Evolutionary conservation across 1,140 invertebrate genomes (phyloP).

Genomic region (Halictus rubicundus): DNA sequence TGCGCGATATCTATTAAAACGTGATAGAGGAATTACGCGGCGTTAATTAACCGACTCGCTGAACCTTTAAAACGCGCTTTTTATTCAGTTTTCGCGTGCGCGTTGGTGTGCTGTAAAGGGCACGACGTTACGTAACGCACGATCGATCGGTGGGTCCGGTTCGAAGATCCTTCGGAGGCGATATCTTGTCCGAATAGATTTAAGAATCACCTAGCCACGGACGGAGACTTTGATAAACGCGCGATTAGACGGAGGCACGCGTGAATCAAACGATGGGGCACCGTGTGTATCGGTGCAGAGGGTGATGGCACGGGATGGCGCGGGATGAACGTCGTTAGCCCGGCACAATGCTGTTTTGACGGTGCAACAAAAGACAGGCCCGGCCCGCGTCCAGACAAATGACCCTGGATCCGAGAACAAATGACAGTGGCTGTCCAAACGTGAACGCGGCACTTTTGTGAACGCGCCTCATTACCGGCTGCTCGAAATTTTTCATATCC

Average conservation of each 20-base stretch:
- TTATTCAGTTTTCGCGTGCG: neutral
- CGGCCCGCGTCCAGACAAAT: conserved; percentile 73
- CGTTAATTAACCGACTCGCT: conserved; percentile 43
- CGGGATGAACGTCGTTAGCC: conserved; percentile 73
- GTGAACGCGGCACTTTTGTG: conserved; percentile 71
- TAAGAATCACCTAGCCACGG: neutral
- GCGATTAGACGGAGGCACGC: conserved; percentile 37
- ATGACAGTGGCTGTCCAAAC: conserved; percentile 75
- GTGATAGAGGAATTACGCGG: conserved; percentile 46
- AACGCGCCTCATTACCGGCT: conserved; percentile 74
- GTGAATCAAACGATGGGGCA: conserved; percentile 42
- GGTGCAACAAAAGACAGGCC: conserved; percentile 71
- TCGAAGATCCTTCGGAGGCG: neutral
- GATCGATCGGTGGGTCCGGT: no score
- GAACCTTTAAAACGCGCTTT: conserved; percentile 31
- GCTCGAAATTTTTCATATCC: conserved; percentile 76
- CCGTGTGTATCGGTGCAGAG: conserved; percentile 32
- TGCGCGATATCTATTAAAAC: conserved; percentile 57
- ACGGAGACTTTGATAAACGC: conserved; percentile 27
- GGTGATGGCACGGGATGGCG: conserved; percentile 39
- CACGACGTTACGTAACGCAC: no score
- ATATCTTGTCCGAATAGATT: neutral
- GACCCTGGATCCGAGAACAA: conserved; percentile 75
- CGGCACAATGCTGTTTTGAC: conserved; percentile 77
- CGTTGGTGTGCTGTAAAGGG: neutral